Conservation (phyloP, 2,113 vertebrate genomes). For the Pristiophorus japonicus region DNA sequence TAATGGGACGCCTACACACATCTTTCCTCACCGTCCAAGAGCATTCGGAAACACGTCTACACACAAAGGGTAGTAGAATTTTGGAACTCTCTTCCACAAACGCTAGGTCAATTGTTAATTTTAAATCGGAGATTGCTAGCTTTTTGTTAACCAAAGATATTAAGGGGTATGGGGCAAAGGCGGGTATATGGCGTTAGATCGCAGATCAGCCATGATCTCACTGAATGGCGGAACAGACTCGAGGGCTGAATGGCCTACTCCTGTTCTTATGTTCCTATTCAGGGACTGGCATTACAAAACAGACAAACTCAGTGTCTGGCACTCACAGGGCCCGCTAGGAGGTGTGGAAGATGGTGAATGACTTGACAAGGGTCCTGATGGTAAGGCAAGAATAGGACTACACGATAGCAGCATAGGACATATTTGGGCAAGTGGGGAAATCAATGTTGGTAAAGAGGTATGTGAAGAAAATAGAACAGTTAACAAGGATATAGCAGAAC, state of each 20-base stretch:
- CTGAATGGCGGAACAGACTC: too few species aligned
- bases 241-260: too few species aligned
- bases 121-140: too few species aligned
- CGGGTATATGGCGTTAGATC: too few species aligned
- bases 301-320: neutral
- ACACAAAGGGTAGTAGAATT: too few species aligned
- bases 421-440: neutral
- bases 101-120: too few species aligned
- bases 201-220: too few species aligned
- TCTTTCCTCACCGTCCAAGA: neutral
- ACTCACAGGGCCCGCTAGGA: neutral
- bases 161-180: too few species aligned
- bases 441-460: neutral
- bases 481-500: neutral
- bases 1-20: neutral
- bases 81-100: too few species aligned
- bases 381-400: neutral
- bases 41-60: too few species aligned
- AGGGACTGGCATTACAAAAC: neutral
- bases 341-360: neutral
- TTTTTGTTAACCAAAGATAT: too few species aligned
- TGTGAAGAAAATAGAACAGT: neutral
- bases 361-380: neutral
- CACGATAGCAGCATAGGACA: neutral
- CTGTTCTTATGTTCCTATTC: too few species aligned